Conservation (phyloP, 2,797 vertebrate species). For the Galagoides demidoff region DNA sequence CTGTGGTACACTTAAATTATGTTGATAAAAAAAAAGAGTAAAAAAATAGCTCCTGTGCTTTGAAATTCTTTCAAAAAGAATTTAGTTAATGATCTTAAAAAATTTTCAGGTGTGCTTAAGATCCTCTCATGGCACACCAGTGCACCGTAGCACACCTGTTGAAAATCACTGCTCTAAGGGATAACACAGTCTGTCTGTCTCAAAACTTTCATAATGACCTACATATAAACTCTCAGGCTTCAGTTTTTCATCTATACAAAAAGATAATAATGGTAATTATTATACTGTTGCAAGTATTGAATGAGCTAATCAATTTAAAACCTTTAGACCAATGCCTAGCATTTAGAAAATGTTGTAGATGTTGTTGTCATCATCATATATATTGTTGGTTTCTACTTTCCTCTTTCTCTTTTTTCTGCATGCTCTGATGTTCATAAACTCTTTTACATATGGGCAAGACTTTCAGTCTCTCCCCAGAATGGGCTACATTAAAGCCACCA, state of each 20-base stretch:
- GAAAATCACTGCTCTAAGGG: too few species aligned
- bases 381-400: not conserved
- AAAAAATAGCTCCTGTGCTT: too few species aligned
- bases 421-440: slow-evolving; percentile 6
- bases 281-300: not conserved
- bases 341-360: not conserved
- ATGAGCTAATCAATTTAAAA: slow-evolving; percentile 30
- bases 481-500: not conserved
- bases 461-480: slow-evolving; percentile 40
- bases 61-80: too few species aligned
- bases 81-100: too few species aligned
- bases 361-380: not conserved
- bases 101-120: too few species aligned
- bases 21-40: too few species aligned
- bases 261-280: not conserved
- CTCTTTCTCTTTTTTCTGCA: not conserved
- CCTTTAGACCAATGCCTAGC: not conserved
- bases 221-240: not conserved
- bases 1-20: too few species aligned
- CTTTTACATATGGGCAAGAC: not conserved
- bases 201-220: too few species aligned
- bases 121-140: too few species aligned
- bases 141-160: too few species aligned
- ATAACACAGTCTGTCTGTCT: too few species aligned
- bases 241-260: not conserved